Evolutionary conservation across 2,888 invertebrate genomes (phyloP).

Genomic region (Sarcophaga carnaria): DNA sequence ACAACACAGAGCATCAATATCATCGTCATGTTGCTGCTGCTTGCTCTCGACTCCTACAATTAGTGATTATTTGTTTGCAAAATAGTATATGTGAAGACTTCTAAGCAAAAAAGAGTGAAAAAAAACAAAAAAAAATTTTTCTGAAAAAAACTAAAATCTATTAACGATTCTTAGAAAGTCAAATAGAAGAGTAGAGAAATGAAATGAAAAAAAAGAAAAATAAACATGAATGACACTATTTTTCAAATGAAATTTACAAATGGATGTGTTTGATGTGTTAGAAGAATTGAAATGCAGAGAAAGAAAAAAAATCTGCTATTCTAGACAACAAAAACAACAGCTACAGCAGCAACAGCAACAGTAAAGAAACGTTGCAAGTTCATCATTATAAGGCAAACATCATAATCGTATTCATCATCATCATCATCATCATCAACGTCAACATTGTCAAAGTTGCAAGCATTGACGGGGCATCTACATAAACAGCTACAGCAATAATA

Average conservation of each 20-base stretch:
- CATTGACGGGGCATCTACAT: slow-evolving; percentile 45
- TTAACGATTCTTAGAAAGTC: slow-evolving; percentile 68
- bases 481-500: too few relatives aligned
- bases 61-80: slow-evolving; percentile 68
- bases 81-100: slow-evolving; percentile 20
- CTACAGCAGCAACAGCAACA: slow-evolving; percentile 17
- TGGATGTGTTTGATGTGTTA: slow-evolving; percentile 61
- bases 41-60: slow-evolving; percentile 60
- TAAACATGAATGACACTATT: slow-evolving; percentile 70
- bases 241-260: slow-evolving; percentile 69
- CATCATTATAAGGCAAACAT: slow-evolving; percentile 52
- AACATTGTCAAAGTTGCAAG: slow-evolving; percentile 33
- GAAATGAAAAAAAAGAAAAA: slow-evolving; percentile 3
- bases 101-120: slow-evolving; percentile 4
- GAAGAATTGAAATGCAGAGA: slow-evolving; percentile 29
- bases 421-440: slow-evolving; percentile 27
- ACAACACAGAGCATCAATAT: slow-evolving; percentile 2
- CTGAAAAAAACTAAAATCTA: slow-evolving; percentile 57
- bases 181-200: background rate
- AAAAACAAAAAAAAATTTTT: background rate
- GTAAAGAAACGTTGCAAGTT: slow-evolving; percentile 50
- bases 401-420: slow-evolving; percentile 17
- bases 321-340: slow-evolving; percentile 2
- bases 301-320: background rate
- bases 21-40: slow-evolving; percentile 20